Base-by-base conservation (phyloP, 1,140 invertebrate species). In the Leptopilina clavipes region DNA sequence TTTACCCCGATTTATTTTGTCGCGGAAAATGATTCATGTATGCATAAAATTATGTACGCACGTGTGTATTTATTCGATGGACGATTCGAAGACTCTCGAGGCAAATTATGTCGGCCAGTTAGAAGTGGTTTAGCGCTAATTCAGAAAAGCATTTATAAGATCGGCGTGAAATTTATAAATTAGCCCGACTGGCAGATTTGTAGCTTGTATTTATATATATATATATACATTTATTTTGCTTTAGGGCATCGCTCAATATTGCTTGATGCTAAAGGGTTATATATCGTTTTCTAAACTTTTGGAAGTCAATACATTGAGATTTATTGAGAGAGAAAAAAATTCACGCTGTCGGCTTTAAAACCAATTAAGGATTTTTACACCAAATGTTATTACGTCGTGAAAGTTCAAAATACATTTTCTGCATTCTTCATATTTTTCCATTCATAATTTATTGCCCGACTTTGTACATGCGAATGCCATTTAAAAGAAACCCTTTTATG, bases 161-260 rank as follows among this genome's bases (percentile, higher is more conserved):
- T 87, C 83, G 82, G 78, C 85, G 84, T 87, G 86, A 87, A 87
- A 87, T 88, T 85, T 87, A 88, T 88, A 87, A 87, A 88, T 88
- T 88, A 87, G 75, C 81, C 54, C 72, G 76, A 78, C 82, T 85
- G 84, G 83, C 84, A 88, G 87, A 88, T 88, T 88, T 88, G 86
- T 87, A 79, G 86, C 78, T 31, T 31, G 25, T 31, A n/a, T 73
- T 82, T 83, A 83, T 86, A 84, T 85, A 81, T 87, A 83, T 83
- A 81, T 86, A 84, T 85, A 81, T 87, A 83, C 83, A 81, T 86
- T 81, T 85, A 77, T 81, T 80, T 81, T 83, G 79, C 82, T 81
- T 77, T 76, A 81, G 83, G 80, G 74, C 74, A 76, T 80, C 80
- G 76, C 80, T 79, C 77, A 78, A 77, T 83, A 77, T 81, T 83